Evolutionary conservation across 2,888 invertebrate genomes (phyloP).

Genomic region (Ganaspis brasiliensis): DNA sequence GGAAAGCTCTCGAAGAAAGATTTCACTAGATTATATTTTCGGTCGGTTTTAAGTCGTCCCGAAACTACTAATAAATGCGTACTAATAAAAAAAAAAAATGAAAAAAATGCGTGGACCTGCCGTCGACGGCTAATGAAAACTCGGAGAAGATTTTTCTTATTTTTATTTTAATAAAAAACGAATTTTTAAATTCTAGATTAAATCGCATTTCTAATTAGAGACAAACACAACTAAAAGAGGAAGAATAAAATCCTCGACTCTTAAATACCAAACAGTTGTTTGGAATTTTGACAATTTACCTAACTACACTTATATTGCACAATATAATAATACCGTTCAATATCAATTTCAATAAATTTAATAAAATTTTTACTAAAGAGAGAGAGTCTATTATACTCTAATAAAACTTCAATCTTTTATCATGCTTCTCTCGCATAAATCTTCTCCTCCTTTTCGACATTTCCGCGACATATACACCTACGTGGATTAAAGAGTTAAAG

Average conservation of each 20-base stretch:
- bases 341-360: constrained; percentile 36
- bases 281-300: neutral
- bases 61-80: constrained; percentile 29
- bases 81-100: constrained; percentile 49
- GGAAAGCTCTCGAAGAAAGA: constrained; percentile 5
- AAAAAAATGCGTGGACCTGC: constrained; percentile 61
- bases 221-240: constrained; percentile 12
- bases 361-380: constrained; percentile 39
- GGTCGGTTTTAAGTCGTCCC: constrained; percentile 19
- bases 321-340: constrained; percentile 20
- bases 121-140: constrained; percentile 60
- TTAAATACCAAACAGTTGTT: constrained; percentile 5
- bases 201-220: constrained; percentile 3
- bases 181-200: constrained; percentile 15
- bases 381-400: constrained; percentile 45
- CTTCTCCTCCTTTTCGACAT: constrained; percentile 42
- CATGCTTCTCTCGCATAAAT: constrained; percentile 26
- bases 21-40: constrained; percentile 11
- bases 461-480: constrained; percentile 37
- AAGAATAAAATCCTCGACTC: constrained; percentile 29
- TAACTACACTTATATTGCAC: constrained; percentile 42
- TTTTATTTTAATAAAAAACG: neutral
- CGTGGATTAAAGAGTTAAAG: constrained; percentile 24
- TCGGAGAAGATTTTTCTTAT: constrained; percentile 31
- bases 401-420: constrained; percentile 40